These are phyloP conservation scores for Heliconius ethilla DNA, from an alignment of 2,888 invertebrate species.

Conservation along the genomic window DNA sequence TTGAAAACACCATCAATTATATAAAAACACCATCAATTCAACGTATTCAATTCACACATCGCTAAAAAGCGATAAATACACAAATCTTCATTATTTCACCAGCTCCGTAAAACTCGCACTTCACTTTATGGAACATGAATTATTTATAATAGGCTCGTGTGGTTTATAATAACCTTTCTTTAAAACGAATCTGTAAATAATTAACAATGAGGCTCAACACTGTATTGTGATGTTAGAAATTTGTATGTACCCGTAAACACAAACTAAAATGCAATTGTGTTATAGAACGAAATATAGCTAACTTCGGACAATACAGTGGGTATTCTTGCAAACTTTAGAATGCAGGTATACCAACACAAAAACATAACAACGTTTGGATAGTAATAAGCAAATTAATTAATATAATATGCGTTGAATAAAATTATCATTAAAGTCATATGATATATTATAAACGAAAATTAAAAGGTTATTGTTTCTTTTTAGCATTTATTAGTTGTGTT, in stretches of 20 bases:
- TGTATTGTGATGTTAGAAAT: constrained; percentile 56
- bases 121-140: constrained; percentile 70
- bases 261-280: constrained; percentile 61
- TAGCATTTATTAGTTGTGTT: not conserved
- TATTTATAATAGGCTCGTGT: constrained; percentile 42
- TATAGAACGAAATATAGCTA: constrained; percentile 48
- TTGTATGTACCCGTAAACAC: constrained; percentile 69
- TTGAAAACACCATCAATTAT: constrained; percentile 79
- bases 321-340: constrained; percentile 22
- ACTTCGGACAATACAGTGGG: constrained; percentile 45
- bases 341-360: constrained; percentile 18
- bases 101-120: constrained; percentile 69
- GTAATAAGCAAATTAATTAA: not conserved
- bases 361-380: constrained; percentile 28
- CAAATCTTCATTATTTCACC: constrained; percentile 71
- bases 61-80: constrained; percentile 77
- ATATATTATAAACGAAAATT: not conserved
- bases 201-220: constrained; percentile 48
- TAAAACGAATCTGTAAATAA: constrained; percentile 46
- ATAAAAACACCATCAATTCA: constrained; percentile 75
- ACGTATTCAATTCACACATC: constrained; percentile 75
- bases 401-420: not conserved
- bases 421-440: not conserved
- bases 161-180: constrained; percentile 48
- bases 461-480: not conserved